Percentiles rank a stretch among this genome's conserved stretches.
phyloP scores from a whole-genome alignment of 2,888 invertebrate species.

The Heliconius charithonia region DNA sequence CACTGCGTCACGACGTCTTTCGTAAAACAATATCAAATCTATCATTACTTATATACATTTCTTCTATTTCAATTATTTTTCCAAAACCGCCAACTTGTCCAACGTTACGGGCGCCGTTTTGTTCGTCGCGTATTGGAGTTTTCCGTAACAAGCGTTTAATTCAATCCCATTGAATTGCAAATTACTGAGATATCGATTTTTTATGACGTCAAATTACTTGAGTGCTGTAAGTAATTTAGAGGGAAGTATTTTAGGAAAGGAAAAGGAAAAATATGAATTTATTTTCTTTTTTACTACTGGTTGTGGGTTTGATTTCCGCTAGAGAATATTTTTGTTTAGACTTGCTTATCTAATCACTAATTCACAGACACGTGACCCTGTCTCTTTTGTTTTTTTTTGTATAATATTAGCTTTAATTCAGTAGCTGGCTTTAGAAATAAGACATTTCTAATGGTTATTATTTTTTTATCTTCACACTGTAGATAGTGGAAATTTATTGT shows the following conservation, averaged over 20 bases:
- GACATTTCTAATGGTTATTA: too few relatives aligned
- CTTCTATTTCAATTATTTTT: background rate
- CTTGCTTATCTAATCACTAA: too few relatives aligned
- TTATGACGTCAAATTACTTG: slow-evolving; percentile 17
- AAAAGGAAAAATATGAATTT: background rate
- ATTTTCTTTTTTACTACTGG: background rate
- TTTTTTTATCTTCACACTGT: too few relatives aligned
- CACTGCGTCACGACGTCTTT: too few relatives aligned
- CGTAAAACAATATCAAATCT: too few relatives aligned
- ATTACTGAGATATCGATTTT: slow-evolving; percentile 39
- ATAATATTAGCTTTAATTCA: too few relatives aligned
- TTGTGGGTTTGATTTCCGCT: background rate
- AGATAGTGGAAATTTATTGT: too few relatives aligned
- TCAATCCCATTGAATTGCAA: slow-evolving; percentile 52
- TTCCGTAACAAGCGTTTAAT: slow-evolving; percentile 53
- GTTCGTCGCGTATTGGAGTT: slow-evolving; percentile 31
- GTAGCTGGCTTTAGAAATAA: too few relatives aligned
- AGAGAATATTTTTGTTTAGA: too few relatives aligned
- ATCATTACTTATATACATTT: too few relatives aligned
- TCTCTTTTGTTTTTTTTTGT: too few relatives aligned
- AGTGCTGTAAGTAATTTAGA: slow-evolving; percentile 12
- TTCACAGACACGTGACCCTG: too few relatives aligned
- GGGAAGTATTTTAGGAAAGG: background rate
- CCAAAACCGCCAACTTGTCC: slow-evolving; percentile 12
- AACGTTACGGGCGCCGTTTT: slow-evolving; percentile 32